Conservation (phyloP, 1,140 invertebrate species). For the Condylostylus longicornis region DNA sequence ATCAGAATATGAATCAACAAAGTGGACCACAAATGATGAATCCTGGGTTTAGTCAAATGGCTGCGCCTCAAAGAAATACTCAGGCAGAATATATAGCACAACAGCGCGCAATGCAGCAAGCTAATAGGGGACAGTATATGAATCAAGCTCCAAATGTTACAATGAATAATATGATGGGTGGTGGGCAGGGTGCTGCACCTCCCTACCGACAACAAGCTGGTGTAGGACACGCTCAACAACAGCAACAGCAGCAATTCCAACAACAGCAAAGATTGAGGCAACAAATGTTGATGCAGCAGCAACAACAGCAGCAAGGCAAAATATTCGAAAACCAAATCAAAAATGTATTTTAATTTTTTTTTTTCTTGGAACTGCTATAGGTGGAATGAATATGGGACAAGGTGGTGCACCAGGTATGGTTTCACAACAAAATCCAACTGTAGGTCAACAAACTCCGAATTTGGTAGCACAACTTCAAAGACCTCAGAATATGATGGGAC, state of each 20-base stretch:
- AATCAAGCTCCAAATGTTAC: conserved; percentile 32
- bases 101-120: conserved; percentile 39
- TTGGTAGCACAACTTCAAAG: conserved; percentile 45
- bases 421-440: conserved; percentile 32
- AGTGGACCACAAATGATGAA: conserved; percentile 33
- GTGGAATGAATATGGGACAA: conserved; percentile 13
- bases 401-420: conserved; percentile 11
- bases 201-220: conserved; percentile 31
- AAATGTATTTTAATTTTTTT: neutral
- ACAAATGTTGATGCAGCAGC: conserved; percentile 32
- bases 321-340: neutral
- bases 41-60: conserved; percentile 30
- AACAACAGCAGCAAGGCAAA: conserved; percentile 24
- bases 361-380: conserved; percentile 1
- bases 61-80: conserved; percentile 30
- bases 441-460: conserved; percentile 41
- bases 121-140: conserved; percentile 27
- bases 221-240: conserved; percentile 22
- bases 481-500: conserved; percentile 28
- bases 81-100: conserved; percentile 35
- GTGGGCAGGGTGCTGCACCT: conserved; percentile 33
- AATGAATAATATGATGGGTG: conserved; percentile 37
- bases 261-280: conserved; percentile 30
- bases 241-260: conserved; percentile 29
- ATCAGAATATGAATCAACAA: conserved; percentile 13